Percentiles rank a stretch among this genome's conserved stretches.
These are phyloP conservation scores for Haemorhous mexicanus DNA, from an alignment of 2,113 vertebrate species.

Conservation along the genomic window DNA sequence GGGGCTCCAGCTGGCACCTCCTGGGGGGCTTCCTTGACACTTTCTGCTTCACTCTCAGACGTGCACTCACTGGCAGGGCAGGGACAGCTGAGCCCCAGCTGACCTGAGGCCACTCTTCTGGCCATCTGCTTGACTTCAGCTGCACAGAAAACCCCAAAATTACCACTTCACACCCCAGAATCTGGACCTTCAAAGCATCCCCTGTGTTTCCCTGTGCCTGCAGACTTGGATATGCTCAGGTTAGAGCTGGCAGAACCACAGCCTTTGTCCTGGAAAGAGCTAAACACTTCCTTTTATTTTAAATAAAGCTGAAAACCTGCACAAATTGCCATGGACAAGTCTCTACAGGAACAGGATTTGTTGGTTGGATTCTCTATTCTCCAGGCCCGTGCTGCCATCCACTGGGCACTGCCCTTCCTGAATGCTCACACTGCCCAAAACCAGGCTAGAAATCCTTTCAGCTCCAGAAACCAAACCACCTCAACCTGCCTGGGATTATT, in stretches of 20 bases:
- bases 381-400: slow-evolving; percentile 30
- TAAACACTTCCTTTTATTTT: neutral
- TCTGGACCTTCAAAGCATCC: too few species aligned
- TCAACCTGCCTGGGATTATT: neutral
- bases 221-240: neutral
- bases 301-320: neutral
- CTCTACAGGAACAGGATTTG: neutral
- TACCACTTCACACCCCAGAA: neutral
- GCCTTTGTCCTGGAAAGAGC: neutral
- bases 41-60: slow-evolving; percentile 51
- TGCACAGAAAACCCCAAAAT: neutral
- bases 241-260: neutral
- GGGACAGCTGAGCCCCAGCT: neutral
- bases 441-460: neutral
- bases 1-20: neutral
- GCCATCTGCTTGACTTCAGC: slow-evolving; percentile 74
- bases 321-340: fast-evolving
- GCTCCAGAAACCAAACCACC: neutral
- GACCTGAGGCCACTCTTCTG: slow-evolving; percentile 61
- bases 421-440: neutral
- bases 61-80: neutral
- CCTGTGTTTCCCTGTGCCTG: fast-evolving
- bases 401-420: neutral
- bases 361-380: neutral
- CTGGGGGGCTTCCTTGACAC: neutral